A percentile compares a stretch with the other conserved stretches of the same genome.
phyloP scores from a whole-genome alignment of 2,888 invertebrate genomes.

The Boloria euphrosyne region DNA sequence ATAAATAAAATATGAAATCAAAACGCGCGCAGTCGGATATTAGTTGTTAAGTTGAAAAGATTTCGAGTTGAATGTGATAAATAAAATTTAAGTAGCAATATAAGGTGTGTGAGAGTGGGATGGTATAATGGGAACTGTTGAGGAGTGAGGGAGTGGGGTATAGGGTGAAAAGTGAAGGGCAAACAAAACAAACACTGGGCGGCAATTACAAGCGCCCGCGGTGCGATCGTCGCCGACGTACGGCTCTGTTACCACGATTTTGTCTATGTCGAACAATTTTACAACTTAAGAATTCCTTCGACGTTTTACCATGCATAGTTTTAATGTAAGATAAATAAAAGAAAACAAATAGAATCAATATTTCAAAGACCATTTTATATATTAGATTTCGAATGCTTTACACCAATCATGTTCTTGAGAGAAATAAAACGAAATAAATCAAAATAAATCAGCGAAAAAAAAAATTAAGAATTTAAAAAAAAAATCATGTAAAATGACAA shows the following conservation, averaged over 20 bases:
- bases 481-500: too few relatives aligned
- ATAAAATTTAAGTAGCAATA: slow-evolving; percentile 64
- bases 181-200: slow-evolving; percentile 71
- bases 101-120: slow-evolving; percentile 47
- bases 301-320: background rate
- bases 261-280: slow-evolving; percentile 1
- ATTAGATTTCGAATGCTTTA: too few relatives aligned
- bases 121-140: background rate
- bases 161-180: slow-evolving; percentile 56
- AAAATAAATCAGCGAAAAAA: too few relatives aligned
- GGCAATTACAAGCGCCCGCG: slow-evolving; percentile 70
- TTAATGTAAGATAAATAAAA: background rate
- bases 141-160: slow-evolving; percentile 35
- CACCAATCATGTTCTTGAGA: too few relatives aligned
- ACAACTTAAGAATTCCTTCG: background rate
- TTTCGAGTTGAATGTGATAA: slow-evolving; percentile 62
- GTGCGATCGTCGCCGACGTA: slow-evolving; percentile 57
- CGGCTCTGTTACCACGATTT: slow-evolving; percentile 53
- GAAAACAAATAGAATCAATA: too few relatives aligned
- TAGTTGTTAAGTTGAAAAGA: slow-evolving; percentile 45
- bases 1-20: slow-evolving; percentile 28
- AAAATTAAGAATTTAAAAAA: too few relatives aligned
- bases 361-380: too few relatives aligned
- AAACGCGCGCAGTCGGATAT: slow-evolving; percentile 21
- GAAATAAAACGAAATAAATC: too few relatives aligned